Base-by-base conservation (phyloP, 1,140 invertebrate species). In the Listronotus bonariensis region DNA sequence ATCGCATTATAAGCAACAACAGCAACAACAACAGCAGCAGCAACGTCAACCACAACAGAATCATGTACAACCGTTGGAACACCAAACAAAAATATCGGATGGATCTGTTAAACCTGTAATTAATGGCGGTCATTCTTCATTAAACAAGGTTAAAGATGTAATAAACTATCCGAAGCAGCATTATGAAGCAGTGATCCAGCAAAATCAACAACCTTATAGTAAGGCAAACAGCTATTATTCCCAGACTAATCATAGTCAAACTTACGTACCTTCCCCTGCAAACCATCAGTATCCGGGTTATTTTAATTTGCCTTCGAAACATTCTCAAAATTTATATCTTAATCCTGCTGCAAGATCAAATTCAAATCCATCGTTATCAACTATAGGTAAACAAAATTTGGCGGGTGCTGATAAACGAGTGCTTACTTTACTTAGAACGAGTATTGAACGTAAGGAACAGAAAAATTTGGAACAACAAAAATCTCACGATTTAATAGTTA, bases 361-460 rank as follows among this genome's bases (percentile, higher is more conserved):
- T 49, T 69, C 70, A 15, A 70, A 65, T 63, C 41, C 72, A 53
- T 66, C 73, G 38, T 53, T 71, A 66, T 48, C 63, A 32, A 66
- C 38, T 43, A 67, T 45, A 58, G 70, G 31, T 12, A 68, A 66
- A 32, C 41, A 62, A 43, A 69, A 63, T 54, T 15, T 40, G 14
- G 53, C 42, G 9, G 70, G 66, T 34, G 77, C 77, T 14, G 84
- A 89, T 72, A 89, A 88, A 74, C 80, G 84, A 42, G 86, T 89
- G 14, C 76, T 89, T 52, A 89, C 84, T 71, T 82, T 89, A 57
- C 72, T 90, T 41, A 81, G 88, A 68, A 88, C 85, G 66, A 89
- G 84, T 73, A 77, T 89, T 63, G 88, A 90, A 78, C 86, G 83
- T 34, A 88, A 87, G 74, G 85, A 84, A 20, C 71, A 80, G 61